Evolutionary conservation across 1,140 invertebrate genomes (phyloP), one percentile per base, ranked within the genome.

Genomic region (Drosophila aff.): DNA sequence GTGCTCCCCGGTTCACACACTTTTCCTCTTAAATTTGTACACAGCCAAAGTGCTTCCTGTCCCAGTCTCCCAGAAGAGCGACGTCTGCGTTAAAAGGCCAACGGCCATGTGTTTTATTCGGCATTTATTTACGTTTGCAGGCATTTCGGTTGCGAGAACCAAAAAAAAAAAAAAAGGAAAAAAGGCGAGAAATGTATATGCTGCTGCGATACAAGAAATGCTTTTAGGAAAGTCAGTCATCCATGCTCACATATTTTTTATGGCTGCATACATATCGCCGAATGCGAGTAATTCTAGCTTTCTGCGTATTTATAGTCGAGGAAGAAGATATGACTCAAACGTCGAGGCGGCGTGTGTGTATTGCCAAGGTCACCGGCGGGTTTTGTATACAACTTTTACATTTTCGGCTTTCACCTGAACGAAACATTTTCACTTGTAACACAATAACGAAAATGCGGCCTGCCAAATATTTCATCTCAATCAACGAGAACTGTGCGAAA

Each of bases 41-140:
- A 75, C 73, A 60, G 21, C 28, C 64, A 77, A 69, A 77, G 52
- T 77, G 75, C 57, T 78, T 78, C 75, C 74, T 77, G 75, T 78
- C 43, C 64, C 53, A 72, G 46, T 50, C 67, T 75, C 72, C 67
- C 66, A 38, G 21, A 40, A 69, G 61, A 26, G 55, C 41, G 50
- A 71, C 40, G 60, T 81, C 44, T 76, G 76, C 65, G 75, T 74
- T 82, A 52, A 79, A 79, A 79, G 76, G 76, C 76, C 76, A 79
- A 79, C 67, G 76, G 76, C 76, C 76, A 79, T 79, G 76, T 79
- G 76, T 79, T 79, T 79, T 72, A 79, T 79, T 59, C 76, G 76
- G 66, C 76, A 72, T 79, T 79, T 79, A 79, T 79, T 78, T 79
- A 78, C 75, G 76, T 72, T 77, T 44, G 23, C 33, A 40, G 57